Base-by-base conservation (phyloP, 2,113 vertebrate genomes). In the Oncorhynchus keta region DNA sequence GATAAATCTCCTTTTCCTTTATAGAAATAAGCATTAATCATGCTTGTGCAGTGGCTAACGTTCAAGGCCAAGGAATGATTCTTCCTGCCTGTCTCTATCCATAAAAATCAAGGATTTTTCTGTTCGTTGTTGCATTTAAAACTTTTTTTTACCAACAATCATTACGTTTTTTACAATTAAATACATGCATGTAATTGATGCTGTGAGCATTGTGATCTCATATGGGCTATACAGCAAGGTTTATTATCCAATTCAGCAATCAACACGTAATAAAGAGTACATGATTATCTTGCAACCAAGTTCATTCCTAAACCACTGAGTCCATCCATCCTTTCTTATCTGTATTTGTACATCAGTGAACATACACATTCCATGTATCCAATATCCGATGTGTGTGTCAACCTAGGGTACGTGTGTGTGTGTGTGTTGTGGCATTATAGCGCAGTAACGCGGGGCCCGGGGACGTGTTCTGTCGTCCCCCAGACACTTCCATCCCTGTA, bases 401-500 rank as follows among this genome's bases (percentile, higher is more conserved):
- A 5, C n/a, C 59, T 62, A 62, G 13, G 22, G n/a, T 55, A 9
- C 1, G n/a, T 24, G 26, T 59, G 14, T 3, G 51, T 3, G 51
- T 3, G 51, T 79, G 74, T 66, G 70, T 68, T 35, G 68, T 76
- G 35, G 77, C 68, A 22, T 68, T 72, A 59, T 66, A 59, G 18
- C 64, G 12, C 20, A 32, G 57, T 51, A 55, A 59, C 39, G 16
- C n/a, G 18, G 70, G 65, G 70, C 68, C 39, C 28, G 39, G 57
- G 62, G 75, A 75, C 61, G 68, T 74, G 73, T 78, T 76, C 28
- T 81, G 30, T 51, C 59, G 24, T 78, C 73, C 70, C 62, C 76
- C 39, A 72, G 76, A 81, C 22, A 78, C 35, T 76, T 79, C 66
- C 70, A 79, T 74, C 55, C 77, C 77, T 79, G 76, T 80, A 83